These are phyloP conservation scores for Hydractinia echinata DNA, from an alignment of 30 jellyfish, hydroid and myxozoan species.

Conservation along the genomic window DNA sequence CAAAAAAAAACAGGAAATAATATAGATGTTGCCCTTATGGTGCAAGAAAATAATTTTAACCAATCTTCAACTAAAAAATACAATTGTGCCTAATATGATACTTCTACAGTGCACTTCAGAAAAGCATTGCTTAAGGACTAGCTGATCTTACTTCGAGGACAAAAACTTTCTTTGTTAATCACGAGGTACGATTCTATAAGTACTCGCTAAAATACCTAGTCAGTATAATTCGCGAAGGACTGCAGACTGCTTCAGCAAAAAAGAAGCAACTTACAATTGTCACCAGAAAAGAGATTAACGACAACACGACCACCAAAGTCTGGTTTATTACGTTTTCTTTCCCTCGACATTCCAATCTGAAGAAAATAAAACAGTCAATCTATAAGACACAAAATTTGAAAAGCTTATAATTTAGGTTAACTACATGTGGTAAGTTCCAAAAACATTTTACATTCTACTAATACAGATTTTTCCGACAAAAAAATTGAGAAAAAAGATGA, in stretches of 20 bases:
- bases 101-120: background rate
- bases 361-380: background rate
- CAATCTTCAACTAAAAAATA: too few species aligned
- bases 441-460: too few species aligned
- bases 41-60: too few species aligned
- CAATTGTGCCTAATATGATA: too few species aligned
- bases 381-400: too few species aligned
- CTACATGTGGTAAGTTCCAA: too few species aligned
- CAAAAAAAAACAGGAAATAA: background rate
- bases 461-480: too few species aligned
- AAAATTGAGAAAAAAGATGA: too few species aligned
- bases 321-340: slow-evolving; percentile 45
- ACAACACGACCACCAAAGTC: slow-evolving; percentile 24
- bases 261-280: slow-evolving; percentile 42
- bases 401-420: too few species aligned
- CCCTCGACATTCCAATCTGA: slow-evolving; percentile 46
- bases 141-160: background rate
- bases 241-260: background rate
- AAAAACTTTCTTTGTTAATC: background rate
- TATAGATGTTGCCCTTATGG: background rate
- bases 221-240: background rate
- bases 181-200: too few species aligned
- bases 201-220: too few species aligned
- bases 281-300: slow-evolving; percentile 30
- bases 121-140: background rate